Evolutionary conservation across 2,888 invertebrate genomes (phyloP), one percentile per base, ranked within the genome.

Genomic region (Tetragnatha montana): DNA sequence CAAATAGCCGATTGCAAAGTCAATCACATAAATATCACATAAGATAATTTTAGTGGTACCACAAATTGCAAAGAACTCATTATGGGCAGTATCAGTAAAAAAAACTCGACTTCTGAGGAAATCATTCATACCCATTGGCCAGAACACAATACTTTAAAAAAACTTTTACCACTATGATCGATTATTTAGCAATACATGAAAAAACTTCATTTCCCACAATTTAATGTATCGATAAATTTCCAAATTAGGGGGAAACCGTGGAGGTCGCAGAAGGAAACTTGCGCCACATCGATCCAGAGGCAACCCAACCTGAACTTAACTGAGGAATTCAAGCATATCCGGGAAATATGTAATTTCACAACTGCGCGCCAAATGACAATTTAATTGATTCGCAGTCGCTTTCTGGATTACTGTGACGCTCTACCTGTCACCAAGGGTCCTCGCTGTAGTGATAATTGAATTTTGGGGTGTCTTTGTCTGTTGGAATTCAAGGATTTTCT

Each of bases 251-350:
- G 60, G 17, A 60, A 60, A 17, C 17, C 17, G 4, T 12, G 14
- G 60, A 60, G 60, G 60, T 10, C 60, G 60, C 60, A 12, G 12
- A 60, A 6, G 10, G 12, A 17, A 60, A 60, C 60, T 60, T 60
- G 17, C 60, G 60, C 60, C 8, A 60, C 17, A 17, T 17, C 60
- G 60, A 60, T 60, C 60, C 4, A 60, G 60, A 60, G 60, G 10
- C 60, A 60, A 60, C 17, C 14, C 8, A 60, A 60, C 60, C 60
- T 60, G 17, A 60, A 60, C 60, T 60, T 60, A 60, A 17, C 60
- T 17, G 50, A 60, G 8, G 51, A 82, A 82, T 22, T 74, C 82
- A 82, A 82, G 82, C 82, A 82, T 51, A 82, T 73, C 82, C 22
- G 74, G 14, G 17, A 12, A 70, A 47, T 8, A 50, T 76, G 19